These are phyloP conservation scores for Lampris incognitus DNA, from an alignment of 2,113 vertebrate species.

Conservation along the genomic window DNA sequence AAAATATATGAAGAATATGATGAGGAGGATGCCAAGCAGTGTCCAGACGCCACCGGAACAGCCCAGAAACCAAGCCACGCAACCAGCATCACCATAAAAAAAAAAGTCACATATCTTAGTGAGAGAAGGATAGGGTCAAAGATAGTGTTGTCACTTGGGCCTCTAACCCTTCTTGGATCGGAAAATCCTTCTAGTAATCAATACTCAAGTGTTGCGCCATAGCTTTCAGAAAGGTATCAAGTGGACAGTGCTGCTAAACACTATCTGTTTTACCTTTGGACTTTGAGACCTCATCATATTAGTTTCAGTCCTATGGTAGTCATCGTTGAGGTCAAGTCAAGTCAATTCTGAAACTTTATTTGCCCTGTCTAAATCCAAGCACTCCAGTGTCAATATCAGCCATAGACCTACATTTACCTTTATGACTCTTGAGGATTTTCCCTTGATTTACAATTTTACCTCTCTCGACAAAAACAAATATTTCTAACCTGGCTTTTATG, in stretches of 20 bases:
- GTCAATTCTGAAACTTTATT: slow-evolving; percentile 5
- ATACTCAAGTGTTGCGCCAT: slow-evolving; percentile 3
- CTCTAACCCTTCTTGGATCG: not conserved
- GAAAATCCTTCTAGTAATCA: slow-evolving; percentile 5
- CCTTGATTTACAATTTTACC: too few relatives aligned
- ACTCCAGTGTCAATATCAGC: not conserved
- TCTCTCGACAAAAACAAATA: too few relatives aligned
- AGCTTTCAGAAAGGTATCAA: slow-evolving; percentile 17
- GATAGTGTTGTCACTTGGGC: too few relatives aligned
- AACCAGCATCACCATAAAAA: too few relatives aligned
- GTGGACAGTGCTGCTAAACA: slow-evolving; percentile 30
- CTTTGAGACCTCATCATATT: slow-evolving; percentile 43
- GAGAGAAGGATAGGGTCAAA: too few relatives aligned
- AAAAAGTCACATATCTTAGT: too few relatives aligned
- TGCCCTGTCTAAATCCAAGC: not conserved
- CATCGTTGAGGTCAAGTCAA: slow-evolving; percentile 32
- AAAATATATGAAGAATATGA: too few relatives aligned
- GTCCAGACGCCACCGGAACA: too few relatives aligned
- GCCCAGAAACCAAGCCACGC: too few relatives aligned
- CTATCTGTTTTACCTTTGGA: slow-evolving; percentile 45
- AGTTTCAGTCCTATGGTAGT: slow-evolving; percentile 22
- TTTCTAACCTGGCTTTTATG: too few relatives aligned
- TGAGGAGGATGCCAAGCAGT: too few relatives aligned
- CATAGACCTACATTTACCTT: not conserved
- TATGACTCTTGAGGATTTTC: too few relatives aligned